These are phyloP conservation scores for Hydrotaea cyrtoneurina DNA, from an alignment of 2,888 invertebrate species.

Conservation along the genomic window DNA sequence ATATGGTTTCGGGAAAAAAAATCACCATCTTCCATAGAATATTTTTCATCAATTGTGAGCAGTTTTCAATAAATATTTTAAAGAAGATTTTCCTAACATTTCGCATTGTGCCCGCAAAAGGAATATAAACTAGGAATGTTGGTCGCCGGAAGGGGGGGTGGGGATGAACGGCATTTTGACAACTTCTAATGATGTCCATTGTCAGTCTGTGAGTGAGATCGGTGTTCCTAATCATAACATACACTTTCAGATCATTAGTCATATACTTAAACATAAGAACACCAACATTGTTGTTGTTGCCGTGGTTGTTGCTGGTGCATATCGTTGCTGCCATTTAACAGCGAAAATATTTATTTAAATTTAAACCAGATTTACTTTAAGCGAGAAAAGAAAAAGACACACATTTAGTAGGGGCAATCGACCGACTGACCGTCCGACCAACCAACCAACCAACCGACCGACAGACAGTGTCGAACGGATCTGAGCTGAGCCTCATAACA, in stretches of 20 bases:
- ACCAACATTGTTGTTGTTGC: slow-evolving; percentile 33
- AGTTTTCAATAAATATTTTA: background rate
- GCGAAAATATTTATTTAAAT: slow-evolving; percentile 38
- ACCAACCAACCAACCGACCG: no score
- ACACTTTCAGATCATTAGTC: slow-evolving; percentile 65
- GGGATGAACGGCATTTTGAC: background rate
- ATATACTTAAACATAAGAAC: slow-evolving; percentile 65
- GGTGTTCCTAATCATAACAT: slow-evolving; percentile 62
- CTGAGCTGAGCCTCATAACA: slow-evolving; percentile 24
- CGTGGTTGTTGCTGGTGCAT: slow-evolving; percentile 33
- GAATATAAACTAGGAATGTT: background rate
- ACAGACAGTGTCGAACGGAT: no score
- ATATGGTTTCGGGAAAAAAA: no score
- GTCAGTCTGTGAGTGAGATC: slow-evolving; percentile 13
- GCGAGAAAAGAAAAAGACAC: slow-evolving; percentile 8
- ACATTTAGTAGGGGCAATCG: slow-evolving; percentile 56
- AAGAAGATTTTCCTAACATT: background rate
- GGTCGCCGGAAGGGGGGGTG: no score
- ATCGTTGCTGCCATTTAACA: slow-evolving; percentile 29
- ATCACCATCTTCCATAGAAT: no score
- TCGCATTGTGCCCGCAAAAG: no score
- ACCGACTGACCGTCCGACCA: background rate
- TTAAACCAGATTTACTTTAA: slow-evolving; percentile 62
- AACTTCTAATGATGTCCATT: slow-evolving; percentile 59
- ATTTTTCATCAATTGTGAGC: background rate